Conservation (phyloP, 2,888 invertebrate genomes). For the Acleris holmiana region DNA sequence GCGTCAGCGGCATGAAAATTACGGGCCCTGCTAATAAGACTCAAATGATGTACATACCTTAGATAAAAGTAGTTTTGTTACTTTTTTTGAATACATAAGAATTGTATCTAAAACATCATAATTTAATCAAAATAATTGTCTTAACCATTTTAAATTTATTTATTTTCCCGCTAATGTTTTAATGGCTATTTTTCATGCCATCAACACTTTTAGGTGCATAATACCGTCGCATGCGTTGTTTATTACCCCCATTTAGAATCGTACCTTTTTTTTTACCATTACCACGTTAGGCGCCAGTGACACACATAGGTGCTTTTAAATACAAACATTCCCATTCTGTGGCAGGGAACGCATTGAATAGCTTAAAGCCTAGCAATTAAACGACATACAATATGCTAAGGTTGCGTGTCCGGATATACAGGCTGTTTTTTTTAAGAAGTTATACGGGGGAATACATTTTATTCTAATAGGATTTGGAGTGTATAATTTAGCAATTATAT, state of each 20-base stretch:
- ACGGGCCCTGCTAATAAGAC: too few species aligned
- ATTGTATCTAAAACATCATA: too few species aligned
- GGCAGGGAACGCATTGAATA: slow-evolving; percentile 32
- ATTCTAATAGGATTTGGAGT: slow-evolving; percentile 41
- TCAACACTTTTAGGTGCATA: slow-evolving; percentile 30
- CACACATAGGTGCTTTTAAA: too few species aligned
- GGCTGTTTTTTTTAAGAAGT: slow-evolving; percentile 38
- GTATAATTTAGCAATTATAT: slow-evolving; percentile 29
- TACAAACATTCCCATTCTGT: too few species aligned
- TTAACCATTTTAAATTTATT: too few species aligned
- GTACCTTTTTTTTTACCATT: not conserved
- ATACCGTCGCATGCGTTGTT: slow-evolving; percentile 18
- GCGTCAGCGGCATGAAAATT: too few species aligned
- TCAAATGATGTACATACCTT: too few species aligned
- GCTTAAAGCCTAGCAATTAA: slow-evolving; percentile 45
- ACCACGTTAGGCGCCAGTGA: too few species aligned
- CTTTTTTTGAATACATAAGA: too few species aligned
- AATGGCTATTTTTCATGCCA: slow-evolving; percentile 29
- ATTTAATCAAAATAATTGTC: too few species aligned
- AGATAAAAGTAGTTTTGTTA: too few species aligned
- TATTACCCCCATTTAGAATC: slow-evolving; percentile 29
- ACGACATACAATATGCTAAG: slow-evolving; percentile 46
- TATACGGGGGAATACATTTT: slow-evolving; percentile 43
- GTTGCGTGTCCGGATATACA: slow-evolving; percentile 44
- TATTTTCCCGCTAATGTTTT: slow-evolving; percentile 14